Evolutionary conservation across 2,797 vertebrate species (phyloP), one percentile per base, ranked within the genome.

Genomic region (Varecia variegata): DNA sequence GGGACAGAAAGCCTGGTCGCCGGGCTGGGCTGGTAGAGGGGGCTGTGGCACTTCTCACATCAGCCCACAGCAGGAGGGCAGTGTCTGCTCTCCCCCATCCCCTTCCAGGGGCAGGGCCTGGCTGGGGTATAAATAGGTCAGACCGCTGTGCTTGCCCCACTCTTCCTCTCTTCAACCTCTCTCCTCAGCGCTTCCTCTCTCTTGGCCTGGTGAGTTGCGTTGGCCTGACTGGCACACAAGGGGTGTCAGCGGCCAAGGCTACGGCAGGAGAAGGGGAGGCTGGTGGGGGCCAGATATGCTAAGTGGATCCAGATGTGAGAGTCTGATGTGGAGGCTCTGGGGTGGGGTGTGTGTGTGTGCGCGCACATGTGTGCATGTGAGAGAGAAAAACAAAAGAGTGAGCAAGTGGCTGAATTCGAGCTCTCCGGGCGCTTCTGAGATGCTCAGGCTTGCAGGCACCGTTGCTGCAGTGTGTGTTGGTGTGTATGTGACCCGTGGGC

Each of bases 51-150:
- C 32, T 84, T 32, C 88, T 56, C 50, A 40, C 77, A 77, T 23
- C 38, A 56, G 87, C 86, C 60, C 68, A 60, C 32, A 60, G 80
- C 47, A 10, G 67, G 84, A 95, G 76, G 92, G 47, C 54, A 68
- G 95, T 77, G 56, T 92, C 56, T 47, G 0, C 54, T 80, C 70
- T 67, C 92, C 94, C 93, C 92, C 94, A 67, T 74, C 86, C 95
- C 71, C 62, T 85, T 65, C 84, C 70, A 95, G 83, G 97, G 97
- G 97, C 96, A 90, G 94, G 97, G 97, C 95, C 88, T 94, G 82
- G n/a, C 81, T 11, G 9, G 95, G 67, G 96, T 98, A 98, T 98
- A 97, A 98, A 97, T 97, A 97, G 88, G 68, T 60, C 95, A 52
- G 94, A 52, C 54, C 0, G 40, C 76, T 62, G 93, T 70, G 68